Evolutionary conservation across 2,797 vertebrate genomes (phyloP), one percentile per base, ranked within the genome.

Genomic region (Epinephelus coioides): DNA sequence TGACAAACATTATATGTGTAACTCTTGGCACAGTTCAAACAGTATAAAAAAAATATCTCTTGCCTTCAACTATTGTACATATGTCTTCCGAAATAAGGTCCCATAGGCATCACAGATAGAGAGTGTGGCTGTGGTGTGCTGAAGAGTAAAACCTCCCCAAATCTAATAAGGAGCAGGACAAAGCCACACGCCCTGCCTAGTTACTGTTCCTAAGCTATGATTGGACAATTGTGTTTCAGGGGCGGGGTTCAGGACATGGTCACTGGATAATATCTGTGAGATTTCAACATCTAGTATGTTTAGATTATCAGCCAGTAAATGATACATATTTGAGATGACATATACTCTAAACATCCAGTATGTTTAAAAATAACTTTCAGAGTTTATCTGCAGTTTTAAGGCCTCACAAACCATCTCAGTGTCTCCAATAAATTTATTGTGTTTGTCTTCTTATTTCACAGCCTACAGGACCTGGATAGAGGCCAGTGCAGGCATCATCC

Each of bases 401-500:
- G 50, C 50, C 53, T 51, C 46, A 9, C 12, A 53, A 79, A 69
- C 19, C 14, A 34, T 82, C 82, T 50, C 2, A 8, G 30, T 21
- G 71, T 76, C 47, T 78, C 40, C 34, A n/a, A 76, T 75, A 84
- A 53, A 81, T 86, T 5, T 72, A 27, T 71, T 3, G 4, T 72
- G 68, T 74, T 83, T 73, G 53, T 82, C 27, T 77, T 64, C 68
- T 85, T 86, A 62, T 78, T 87, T 85, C 67, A 66, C 73, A 81
- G 85, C 71, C 79, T 79, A 63, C 65, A 82, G 78, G 82, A 88
- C 30, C 79, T 84, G 85, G 85, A 83, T 74, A 55, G 75, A 86
- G 83, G 89, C 87, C 89, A 91, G 70, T 59, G 75, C 59, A 91
- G 75, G 71, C 88, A 91, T 90, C 89, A 83, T 91, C 91, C 87